These are phyloP conservation scores for Forficula auricularia DNA, from an alignment of 1,140 invertebrate genomes.

Conservation along the genomic window DNA sequence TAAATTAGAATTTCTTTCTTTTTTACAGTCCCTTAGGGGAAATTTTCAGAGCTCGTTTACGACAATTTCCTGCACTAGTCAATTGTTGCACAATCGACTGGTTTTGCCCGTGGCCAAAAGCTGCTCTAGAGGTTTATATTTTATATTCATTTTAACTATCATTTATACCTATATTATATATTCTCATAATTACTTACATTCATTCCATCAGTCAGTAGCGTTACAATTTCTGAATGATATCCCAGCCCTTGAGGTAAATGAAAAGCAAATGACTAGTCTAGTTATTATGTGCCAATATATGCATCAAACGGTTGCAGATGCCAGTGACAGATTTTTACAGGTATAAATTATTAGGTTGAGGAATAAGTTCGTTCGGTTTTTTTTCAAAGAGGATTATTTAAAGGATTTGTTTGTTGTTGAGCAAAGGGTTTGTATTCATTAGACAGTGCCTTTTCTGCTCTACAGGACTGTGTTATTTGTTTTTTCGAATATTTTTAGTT, in stretches of 20 bases:
- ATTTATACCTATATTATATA: background rate
- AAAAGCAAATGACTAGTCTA: constrained; percentile 31
- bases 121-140: constrained; percentile 32
- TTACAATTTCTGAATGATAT: constrained; percentile 32
- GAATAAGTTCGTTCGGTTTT: too few species aligned
- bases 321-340: constrained; percentile 32
- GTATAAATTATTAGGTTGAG: too few species aligned
- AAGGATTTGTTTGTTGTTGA: too few species aligned
- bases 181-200: background rate
- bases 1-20: too few species aligned
- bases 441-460: too few species aligned
- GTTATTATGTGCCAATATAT: constrained; percentile 41
- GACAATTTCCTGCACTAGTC: constrained; percentile 55
- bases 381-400: too few species aligned
- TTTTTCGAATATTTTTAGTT: too few species aligned
- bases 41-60: constrained; percentile 40
- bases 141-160: background rate
- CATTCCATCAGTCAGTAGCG: constrained; percentile 27
- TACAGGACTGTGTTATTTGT: too few species aligned
- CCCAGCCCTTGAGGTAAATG: constrained; percentile 29
- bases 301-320: constrained; percentile 40
- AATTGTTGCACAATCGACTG: constrained; percentile 63
- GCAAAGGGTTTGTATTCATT: too few species aligned
- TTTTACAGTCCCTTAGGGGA: constrained; percentile 48
- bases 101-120: constrained; percentile 48